Base-by-base conservation (phyloP, 23 tunicate species). In the Aplidium turbinatum region DNA sequence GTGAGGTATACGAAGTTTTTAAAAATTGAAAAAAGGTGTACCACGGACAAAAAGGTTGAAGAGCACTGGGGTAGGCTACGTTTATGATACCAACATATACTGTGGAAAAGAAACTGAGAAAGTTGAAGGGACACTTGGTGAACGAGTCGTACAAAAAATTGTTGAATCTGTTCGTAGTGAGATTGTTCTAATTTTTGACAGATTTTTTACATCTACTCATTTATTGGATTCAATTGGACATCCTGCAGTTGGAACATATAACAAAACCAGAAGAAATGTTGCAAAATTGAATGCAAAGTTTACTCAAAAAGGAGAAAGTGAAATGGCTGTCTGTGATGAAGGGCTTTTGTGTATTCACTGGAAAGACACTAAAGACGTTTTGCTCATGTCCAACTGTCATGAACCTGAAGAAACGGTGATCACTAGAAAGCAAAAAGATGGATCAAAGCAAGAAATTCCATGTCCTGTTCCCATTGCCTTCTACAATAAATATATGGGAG, bases 201-300 rank as follows among this genome's bases (percentile, higher is more conserved):
- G 50, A 16, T 42, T 42, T 42, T 42, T 42, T 42, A 42, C 50
- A 42, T 42, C 16, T 42, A 42, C 50, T 42, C 50, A 42, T 42
- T 42, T 42, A 42, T 16, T 42, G 50, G 16, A 42, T 42, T 42
- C 50, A 42, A 42, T 42, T 9, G 50, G 16, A 42, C 16, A 42
- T 42, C 50, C 50, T 42, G 50, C 50, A 42, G 50, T 42, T 42
- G 50, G 50, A 42, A 42, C 50, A 42, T 42, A 42, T 42, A 42
- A 42, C 50, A 42, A 42, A 42, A 42, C 50, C n/a, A 42, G 16
- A 42, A 42, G 50, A 42, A 42, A 42, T 16, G 50, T 42, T 42
- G 50, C 50, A 42, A 42, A 42, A 42, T 16, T 42, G 50, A 42
- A 42, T 42, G 50, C 50, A 42, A 42, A 42, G 50, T 42, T 42